phyloP scores from a whole-genome alignment of 2,113 vertebrate genomes.

The Siniperca knerii region DNA sequence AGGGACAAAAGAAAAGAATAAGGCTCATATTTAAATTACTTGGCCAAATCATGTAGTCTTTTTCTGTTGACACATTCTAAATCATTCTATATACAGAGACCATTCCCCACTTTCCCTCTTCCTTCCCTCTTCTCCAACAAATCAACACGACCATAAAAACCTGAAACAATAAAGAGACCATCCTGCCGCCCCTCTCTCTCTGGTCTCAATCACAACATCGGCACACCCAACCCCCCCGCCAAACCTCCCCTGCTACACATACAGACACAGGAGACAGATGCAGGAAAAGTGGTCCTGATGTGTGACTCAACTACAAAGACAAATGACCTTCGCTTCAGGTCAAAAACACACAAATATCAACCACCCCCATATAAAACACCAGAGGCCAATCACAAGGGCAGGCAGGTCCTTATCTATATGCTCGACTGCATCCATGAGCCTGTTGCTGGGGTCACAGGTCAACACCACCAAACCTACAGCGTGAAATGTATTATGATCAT shows the following conservation, averaged over 20 bases:
- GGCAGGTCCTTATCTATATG: constrained; percentile 41
- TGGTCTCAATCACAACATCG: constrained; percentile 56
- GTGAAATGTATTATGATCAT: not conserved
- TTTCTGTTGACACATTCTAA: not conserved
- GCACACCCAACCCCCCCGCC: not conserved
- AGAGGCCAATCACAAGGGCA: constrained; percentile 22
- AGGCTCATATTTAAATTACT: not conserved
- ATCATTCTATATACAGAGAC: not conserved
- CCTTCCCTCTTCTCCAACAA: constrained; percentile 24
- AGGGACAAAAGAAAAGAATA: constrained; percentile 5
- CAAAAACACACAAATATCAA: constrained; percentile 29
- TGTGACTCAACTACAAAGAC: constrained; percentile 40
- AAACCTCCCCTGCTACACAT: constrained; percentile 12
- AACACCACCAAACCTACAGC: not conserved
- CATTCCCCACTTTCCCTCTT: not conserved
- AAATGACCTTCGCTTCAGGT: constrained; percentile 50
- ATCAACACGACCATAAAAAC: constrained; percentile 51
- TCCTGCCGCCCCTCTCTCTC: constrained; percentile 38
- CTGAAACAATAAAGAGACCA: constrained; percentile 59
- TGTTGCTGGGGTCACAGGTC: constrained; percentile 68
- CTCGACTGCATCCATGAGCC: constrained; percentile 46
- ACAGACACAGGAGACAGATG: constrained; percentile 21
- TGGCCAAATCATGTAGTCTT: not conserved
- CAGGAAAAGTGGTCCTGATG: constrained; percentile 23
- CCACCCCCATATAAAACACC: constrained; percentile 9